Base-by-base conservation (phyloP, 2,113 vertebrate genomes). In the Pituophis catenifer region DNA sequence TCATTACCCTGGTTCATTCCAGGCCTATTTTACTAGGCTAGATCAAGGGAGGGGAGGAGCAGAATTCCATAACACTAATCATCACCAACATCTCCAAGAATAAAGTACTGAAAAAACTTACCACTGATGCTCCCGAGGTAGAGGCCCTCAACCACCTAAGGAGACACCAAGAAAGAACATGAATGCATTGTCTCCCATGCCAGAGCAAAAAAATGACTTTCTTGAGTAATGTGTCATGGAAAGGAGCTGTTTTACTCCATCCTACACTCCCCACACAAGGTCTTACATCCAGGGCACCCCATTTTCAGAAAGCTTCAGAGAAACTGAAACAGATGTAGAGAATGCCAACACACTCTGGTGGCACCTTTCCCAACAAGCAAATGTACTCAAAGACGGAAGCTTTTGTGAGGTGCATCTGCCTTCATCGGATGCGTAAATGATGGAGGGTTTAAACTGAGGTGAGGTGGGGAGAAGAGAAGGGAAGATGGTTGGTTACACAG, bases 81-180 rank as follows among this genome's bases (percentile, higher is more conserved):
- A 15, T 55, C 2, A 11, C 13, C 38, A 15, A 33, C 11, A 23
- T 24, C 38, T 52, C 5, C 88, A 44, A 13, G 54, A 70, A 85
- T 75, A 88, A 8, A 8, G 3, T 50, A 9, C 5, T 3, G 29
- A 38, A 93, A 86, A 21, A 44, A 95, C 98, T 98, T 93, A 99
- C 99, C 98, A 89, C 96, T 97, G 95, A 99, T 98, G 93, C 99
- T 99, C 54, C 99, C 98, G 0, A 99, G 98, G 95, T 98, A 99
- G 86, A 99, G 98, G 0, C 99, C 99, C 58, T 97, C 95, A 57
- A 99, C 97, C 88, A 99, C 96, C 99, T 99, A 92, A 33, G 52
- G 92, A 94, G 88, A 92, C 91, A 95, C 17, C 92, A 91, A 93
- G 92, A 94, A 6, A 85, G 94, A 92, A 90, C 44, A 0, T 85